Conservation (phyloP, 2,888 invertebrate genomes). For the Pollenia labialis region DNA sequence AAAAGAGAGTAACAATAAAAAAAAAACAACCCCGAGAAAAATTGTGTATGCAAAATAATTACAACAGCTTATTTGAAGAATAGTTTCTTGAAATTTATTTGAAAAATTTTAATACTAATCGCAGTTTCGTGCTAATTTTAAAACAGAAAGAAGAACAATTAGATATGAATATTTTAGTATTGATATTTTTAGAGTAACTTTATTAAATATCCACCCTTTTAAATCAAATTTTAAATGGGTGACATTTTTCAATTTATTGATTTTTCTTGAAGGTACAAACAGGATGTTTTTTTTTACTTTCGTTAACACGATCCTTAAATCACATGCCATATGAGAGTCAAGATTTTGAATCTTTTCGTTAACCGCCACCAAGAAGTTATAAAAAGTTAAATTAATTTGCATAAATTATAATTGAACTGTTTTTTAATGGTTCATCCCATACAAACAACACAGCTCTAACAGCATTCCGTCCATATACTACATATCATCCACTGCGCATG, state of each 20-base stretch:
- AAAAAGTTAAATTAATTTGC: constrained; percentile 61
- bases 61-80: neutral
- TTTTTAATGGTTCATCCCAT: constrained; percentile 20
- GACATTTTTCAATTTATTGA: constrained; percentile 31
- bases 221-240: neutral
- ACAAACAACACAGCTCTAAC: neutral
- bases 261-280: neutral
- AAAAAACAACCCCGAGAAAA: constrained; percentile 2
- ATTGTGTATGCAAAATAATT: neutral
- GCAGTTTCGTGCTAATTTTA: constrained; percentile 24
- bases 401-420: constrained; percentile 45
- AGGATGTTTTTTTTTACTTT: constrained; percentile 37
- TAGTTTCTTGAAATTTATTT: constrained; percentile 9
- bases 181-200: constrained; percentile 16
- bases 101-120: neutral
- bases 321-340: constrained; percentile 24
- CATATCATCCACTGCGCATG: neutral
- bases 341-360: constrained; percentile 8
- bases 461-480: neutral
- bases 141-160: neutral
- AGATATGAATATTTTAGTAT: neutral
- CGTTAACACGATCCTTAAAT: constrained; percentile 18
- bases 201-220: neutral
- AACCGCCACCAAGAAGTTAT: constrained; percentile 58
- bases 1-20: neutral